A percentile compares a stretch with the other conserved stretches of the same genome.
Evolutionary conservation across 64 coral and sea anemone species (phyloP).

Genomic region (Stylophora pistillata): DNA sequence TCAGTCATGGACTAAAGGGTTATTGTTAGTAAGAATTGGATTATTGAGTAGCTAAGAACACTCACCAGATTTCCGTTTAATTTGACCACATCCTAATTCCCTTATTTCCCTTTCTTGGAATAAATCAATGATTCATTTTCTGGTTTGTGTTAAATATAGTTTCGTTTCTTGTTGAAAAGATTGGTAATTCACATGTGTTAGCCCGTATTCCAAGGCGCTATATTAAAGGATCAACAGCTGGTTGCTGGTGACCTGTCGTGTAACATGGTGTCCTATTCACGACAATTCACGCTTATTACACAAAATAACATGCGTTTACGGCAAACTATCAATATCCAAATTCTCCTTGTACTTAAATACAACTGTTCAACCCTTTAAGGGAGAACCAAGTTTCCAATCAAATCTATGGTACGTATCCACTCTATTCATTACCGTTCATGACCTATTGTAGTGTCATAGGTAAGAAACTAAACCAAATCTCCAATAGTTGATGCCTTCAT

Average conservation of each 20-base stretch:
- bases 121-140: not conserved
- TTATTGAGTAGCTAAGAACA: not conserved
- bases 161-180: not conserved
- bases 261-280: slow-evolving; percentile 41
- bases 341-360: not conserved
- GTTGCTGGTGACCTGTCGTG: slow-evolving; percentile 23
- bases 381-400: not conserved
- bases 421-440: too few relatives aligned
- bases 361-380: not conserved
- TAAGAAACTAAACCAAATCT: too few relatives aligned
- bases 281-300: not conserved
- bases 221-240: not conserved
- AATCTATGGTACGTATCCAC: not conserved
- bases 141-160: not conserved
- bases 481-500: too few relatives aligned
- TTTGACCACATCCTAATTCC: not conserved
- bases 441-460: too few relatives aligned
- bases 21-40: not conserved
- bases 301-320: not conserved
- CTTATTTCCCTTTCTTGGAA: not conserved
- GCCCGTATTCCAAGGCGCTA: not conserved
- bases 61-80: slow-evolving; percentile 1
- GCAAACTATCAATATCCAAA: not conserved
- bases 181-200: not conserved
- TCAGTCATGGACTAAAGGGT: not conserved